Evolutionary conservation across 2,797 vertebrate genomes (phyloP).

Genomic region (Mionectes olivaceus): DNA sequence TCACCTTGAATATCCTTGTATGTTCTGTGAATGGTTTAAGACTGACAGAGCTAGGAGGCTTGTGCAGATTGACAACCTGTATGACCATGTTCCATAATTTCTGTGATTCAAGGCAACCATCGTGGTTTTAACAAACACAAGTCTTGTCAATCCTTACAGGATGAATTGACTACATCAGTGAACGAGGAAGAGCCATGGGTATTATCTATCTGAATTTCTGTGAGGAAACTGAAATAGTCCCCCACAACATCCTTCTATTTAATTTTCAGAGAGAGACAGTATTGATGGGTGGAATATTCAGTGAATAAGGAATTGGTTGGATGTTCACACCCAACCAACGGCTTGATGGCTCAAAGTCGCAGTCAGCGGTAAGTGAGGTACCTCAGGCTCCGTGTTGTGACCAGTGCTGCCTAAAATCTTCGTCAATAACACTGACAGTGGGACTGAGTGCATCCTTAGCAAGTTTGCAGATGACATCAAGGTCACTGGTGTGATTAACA

Average conservation of each 20-base stretch:
- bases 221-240: neutral
- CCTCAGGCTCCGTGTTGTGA: neutral
- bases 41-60: neutral
- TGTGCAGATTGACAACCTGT: neutral
- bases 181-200: neutral
- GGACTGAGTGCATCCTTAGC: neutral
- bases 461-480: neutral
- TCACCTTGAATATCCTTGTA: neutral
- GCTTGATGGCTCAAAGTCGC: neutral
- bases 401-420: neutral
- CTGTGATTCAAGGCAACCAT: neutral
- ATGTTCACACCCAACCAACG: no score
- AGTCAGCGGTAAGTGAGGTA: neutral
- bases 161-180: neutral
- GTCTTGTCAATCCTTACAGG: neutral
- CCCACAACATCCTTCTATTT: neutral
- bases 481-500: neutral
- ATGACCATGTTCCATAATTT: neutral
- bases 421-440: neutral
- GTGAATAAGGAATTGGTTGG: neutral
- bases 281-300: neutral
- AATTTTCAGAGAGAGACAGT: neutral
- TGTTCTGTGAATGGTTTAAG: neutral
- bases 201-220: neutral
- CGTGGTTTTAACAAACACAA: neutral